Base-by-base conservation (phyloP, 1,140 invertebrate species). In the Coptotermes formosanus region DNA sequence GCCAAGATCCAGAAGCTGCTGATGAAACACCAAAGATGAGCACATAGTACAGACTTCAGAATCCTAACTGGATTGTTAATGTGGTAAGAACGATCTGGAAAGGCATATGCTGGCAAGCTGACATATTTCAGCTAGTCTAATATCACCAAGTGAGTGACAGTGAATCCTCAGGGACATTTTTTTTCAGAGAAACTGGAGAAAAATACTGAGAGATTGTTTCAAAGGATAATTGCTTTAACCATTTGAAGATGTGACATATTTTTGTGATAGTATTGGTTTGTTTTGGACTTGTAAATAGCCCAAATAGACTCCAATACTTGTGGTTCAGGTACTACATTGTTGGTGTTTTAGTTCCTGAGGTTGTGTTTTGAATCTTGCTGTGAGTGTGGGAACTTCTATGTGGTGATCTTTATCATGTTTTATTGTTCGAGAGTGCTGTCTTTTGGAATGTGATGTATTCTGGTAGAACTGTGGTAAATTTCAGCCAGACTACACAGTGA, bases 181-280 rank as follows among this genome's bases (percentile, higher is more conserved):
- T 64, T 64, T 8, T 64, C 12, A 25, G 14, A 75, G n/a, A 25
- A 25, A 38, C 25, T 30, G 64, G 14, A 75, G n/a, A 0, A n/a
- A 75, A 75, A 30, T 75, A n/a, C 0, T 55, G 52, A 14, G 30
- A n/a, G 2, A 30, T 75, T 64, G 21, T 64, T 9, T 64, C 19
- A 64, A 19, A 64, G 59, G 25, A 59, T 59, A 4, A 1, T 59
- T 19, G 3, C 14, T 23, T 23, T 23, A 59, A 59, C 55, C 14
- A 23, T 59, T 23, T 75, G 2, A 55, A 55, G 52, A 25, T 75
- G 25, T 75, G n/a, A 75, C 25, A 30, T 75, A 23, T 64, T 75
- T 75, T 75, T 75, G 64, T 75, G 64, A 75, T 75, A 75, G 14
- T 87, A 87, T 75, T 30, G 3, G 19, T 55, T 55, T 55, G 52